Evolutionary conservation across 2,888 invertebrate genomes (phyloP), one percentile per base, ranked within the genome.

Genomic region (Apotomis betuletana): DNA sequence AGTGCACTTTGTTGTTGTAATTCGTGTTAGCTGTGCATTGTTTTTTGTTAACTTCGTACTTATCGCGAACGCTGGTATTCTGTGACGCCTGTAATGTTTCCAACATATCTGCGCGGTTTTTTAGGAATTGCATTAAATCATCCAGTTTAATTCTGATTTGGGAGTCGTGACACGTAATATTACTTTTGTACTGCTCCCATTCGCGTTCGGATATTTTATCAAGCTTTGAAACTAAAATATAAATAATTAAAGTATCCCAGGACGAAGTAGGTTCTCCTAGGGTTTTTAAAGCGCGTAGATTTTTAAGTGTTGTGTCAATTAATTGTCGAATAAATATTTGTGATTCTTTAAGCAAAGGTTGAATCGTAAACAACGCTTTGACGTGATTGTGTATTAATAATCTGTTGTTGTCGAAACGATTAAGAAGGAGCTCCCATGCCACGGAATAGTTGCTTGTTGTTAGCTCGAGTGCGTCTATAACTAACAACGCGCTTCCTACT

Each of bases 171-270:
- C 9, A 15, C 27, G 65, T 58, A 38, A 61, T 46, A 54, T 8
- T 41, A 12, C 10, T 49, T 61, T 67, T 10, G 8, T 61, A 62
- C 15, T 72, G 62, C 15, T 67, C 71, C 71, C 71, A 72, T 10
- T 72, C 67, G 27, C 71, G 55, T 6, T 67, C 46, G 15, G 71
- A 67, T 13, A 57, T 67, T 12, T 9, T 57, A 12, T 72, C 71
- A 12, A 72, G 38, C 27, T 72, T 72, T 1, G 54, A 55, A 15
- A 13, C 60, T 51, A 67, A 58, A 36, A 72, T 58, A 13, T 67
- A 67, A 52, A 71, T 71, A 8, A 71, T 46, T 8, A 71, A 52
- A 0, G 67, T 71, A 49, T 73, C 73, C 69, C 73, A 69, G 41
- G 64, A 51, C n/a, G 38, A 3, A 9, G 51, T 57, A 3, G 69